Evolutionary conservation across 1,140 invertebrate genomes (phyloP), one percentile per base, ranked within the genome.

Genomic region (Sitophilus oryzae): DNA sequence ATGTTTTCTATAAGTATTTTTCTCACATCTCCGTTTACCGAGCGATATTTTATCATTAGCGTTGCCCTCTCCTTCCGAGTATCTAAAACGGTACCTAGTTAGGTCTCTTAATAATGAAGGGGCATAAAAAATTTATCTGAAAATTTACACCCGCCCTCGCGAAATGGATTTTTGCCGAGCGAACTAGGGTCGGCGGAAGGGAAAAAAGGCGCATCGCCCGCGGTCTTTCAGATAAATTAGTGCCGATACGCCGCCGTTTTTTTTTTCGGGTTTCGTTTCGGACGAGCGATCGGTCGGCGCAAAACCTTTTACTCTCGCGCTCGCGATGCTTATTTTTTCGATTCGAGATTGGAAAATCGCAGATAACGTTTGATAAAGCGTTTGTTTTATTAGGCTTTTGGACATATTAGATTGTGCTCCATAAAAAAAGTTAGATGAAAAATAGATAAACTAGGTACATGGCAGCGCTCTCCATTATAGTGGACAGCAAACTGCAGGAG

Each of bases 111-210:
- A 42, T 40, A 42, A 42, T 9, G 15, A 42, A 42, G 6, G 18
- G 15, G n/a, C 40, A 21, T 42, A 42, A 42, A 42, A 38, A 42
- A 42, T 19, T 42, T 42, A 42, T 42, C 40, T 42, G 40, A 42
- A 42, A 42, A 42, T 42, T 18, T 42, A 42, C 40, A 42, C 40
- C 18, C 40, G 40, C 40, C 40, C 21, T 42, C 18, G 40, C 21
- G 40, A 42, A 42, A 42, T 42, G 40, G 21, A 42, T 42, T 41
- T 42, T 42, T 42, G 21, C 16, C 19, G 40, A 15, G 40, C 15
- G 40, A 20, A 18, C 40, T 5, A 19, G 19, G n/a, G n/a, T n/a
- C n/a, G n/a, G n/a, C n/a, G n/a, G 40, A n/a, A 42, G n/a, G 19
- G 19, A 42, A 42, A 42, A 42, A 42, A 42, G 40, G 40, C 40